phyloP scores from a whole-genome alignment of 2,797 vertebrate genomes.

The Siniperca obscura region DNA sequence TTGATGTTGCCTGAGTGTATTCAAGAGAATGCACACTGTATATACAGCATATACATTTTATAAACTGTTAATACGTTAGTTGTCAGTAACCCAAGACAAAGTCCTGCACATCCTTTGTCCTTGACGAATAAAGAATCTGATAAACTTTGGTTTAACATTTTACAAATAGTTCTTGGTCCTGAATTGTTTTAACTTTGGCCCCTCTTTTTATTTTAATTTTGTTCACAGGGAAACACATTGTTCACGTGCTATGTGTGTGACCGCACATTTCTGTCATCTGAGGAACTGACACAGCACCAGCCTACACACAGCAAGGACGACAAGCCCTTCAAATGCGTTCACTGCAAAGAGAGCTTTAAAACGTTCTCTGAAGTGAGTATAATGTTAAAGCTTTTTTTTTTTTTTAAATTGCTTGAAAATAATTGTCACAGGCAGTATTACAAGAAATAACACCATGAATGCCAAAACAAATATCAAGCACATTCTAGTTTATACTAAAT shows the following conservation, averaged over 20 bases:
- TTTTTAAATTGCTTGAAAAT: background rate
- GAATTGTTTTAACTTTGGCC: background rate
- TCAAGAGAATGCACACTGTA: background rate
- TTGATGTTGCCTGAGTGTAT: background rate
- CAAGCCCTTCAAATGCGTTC: slow-evolving; percentile 88
- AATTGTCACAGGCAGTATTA: background rate
- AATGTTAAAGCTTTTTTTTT: background rate
- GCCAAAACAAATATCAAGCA: background rate
- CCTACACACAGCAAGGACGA: slow-evolving; percentile 88
- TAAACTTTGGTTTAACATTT: background rate
- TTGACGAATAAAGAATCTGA: background rate
- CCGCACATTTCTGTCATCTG: slow-evolving; percentile 87
- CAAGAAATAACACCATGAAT: background rate
- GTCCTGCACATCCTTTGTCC: background rate
- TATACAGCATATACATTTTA: background rate
- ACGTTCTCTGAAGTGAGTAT: slow-evolving; percentile 86
- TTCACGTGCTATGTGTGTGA: slow-evolving; percentile 90
- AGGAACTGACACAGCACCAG: slow-evolving; percentile 88
- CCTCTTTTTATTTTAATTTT: background rate
- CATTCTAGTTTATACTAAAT: background rate
- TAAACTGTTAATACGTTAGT: background rate
- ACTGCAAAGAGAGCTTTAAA: slow-evolving; percentile 87
- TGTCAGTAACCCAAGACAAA: background rate
- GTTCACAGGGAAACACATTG: slow-evolving; percentile 84
- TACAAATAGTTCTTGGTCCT: background rate